Evolutionary conservation across 2,797 vertebrate genomes (phyloP), one percentile per base, ranked within the genome.

Genomic region (Choloepus didactylus): DNA sequence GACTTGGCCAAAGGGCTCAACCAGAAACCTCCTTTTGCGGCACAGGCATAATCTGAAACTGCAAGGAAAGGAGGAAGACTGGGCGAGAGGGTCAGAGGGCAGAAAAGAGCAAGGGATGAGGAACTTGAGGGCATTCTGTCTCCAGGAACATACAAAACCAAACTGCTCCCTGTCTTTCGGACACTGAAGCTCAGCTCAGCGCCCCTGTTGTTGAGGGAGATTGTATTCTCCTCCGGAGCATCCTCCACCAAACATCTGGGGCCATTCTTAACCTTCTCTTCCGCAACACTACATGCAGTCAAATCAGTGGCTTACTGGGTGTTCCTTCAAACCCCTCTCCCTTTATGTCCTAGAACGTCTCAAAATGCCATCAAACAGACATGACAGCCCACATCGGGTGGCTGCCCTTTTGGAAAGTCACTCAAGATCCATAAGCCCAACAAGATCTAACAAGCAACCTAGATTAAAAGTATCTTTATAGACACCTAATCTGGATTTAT

Each of bases 261-360:
- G 54, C 56, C 83, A 54, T 31, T 95, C 56, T 89, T 77, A n/a
- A 93, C 41, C n/a, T 90, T 86, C 66, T 72, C 31, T 87, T 89
- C 73, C 18, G 67, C 1, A 72, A 6, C 10, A 86, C 31, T 91
- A 25, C 35, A 77, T 75, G 83, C 49, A 76, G 6, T 46, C 25
- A 72, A 5, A 44, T 81, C 62, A 64, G 16, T 41, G 27, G 46
- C 41, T 76, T 81, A 56, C 5, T 90, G 54, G 49, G 15, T 84
- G 2, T 70, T 79, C 23, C 72, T 96, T 87, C 56, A 6, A 25
- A 86, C 9, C 19, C 67, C 89, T 90, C 38, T 85, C 38, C 77
- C 38, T 88, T 66, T 41, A 21, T 46, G 59, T 92, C 38, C 44
- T 72, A 60, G 60, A 91, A 46, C 38, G 73, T 80, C 44, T 44